phyloP scores from a whole-genome alignment of 37 sponge, comb jelly and placozoan genomes.

The Dysidea cf. avara region DNA sequence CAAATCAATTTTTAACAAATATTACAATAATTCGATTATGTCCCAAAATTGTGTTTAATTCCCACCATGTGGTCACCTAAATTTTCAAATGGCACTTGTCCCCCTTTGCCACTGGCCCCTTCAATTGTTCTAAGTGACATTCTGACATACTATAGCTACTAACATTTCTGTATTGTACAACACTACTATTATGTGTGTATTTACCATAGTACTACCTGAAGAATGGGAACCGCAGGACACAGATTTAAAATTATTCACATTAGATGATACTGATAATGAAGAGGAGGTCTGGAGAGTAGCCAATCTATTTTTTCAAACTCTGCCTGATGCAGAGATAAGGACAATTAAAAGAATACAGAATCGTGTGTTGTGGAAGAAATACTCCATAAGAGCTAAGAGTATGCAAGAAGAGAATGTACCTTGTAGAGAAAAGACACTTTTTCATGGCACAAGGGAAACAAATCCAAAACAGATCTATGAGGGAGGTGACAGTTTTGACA shows the following conservation, averaged over 20 bases:
- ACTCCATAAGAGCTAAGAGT: conserved; percentile 12
- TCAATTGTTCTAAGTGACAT: too few species aligned
- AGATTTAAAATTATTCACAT: conserved; percentile 8
- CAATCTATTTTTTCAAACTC: conserved; percentile 5
- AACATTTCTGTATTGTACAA: too few species aligned
- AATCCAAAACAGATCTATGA: conserved; percentile 40
- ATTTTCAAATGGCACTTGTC: too few species aligned
- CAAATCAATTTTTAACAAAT: too few species aligned
- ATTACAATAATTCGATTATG: too few species aligned
- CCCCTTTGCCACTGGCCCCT: too few species aligned
- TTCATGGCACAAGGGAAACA: conserved; percentile 54
- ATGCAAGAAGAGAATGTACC: conserved; percentile 14
- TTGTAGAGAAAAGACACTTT: conserved; percentile 26
- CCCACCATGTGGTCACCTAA: too few species aligned
- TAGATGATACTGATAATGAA: background rate
- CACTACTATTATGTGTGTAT: too few species aligned
- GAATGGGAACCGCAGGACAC: conserved; percentile 32
- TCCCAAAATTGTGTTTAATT: too few species aligned
- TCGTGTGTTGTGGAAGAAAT: conserved; percentile 50
- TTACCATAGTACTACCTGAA: conserved; percentile 38
- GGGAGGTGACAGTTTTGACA: conserved; percentile 61
- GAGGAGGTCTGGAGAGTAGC: conserved; percentile 26
- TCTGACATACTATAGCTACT: too few species aligned
- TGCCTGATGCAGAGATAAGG: conserved; percentile 26
- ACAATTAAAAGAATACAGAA: conserved; percentile 61